phyloP scores from a whole-genome alignment of 2,888 invertebrate genomes.

The Drepana falcataria region DNA sequence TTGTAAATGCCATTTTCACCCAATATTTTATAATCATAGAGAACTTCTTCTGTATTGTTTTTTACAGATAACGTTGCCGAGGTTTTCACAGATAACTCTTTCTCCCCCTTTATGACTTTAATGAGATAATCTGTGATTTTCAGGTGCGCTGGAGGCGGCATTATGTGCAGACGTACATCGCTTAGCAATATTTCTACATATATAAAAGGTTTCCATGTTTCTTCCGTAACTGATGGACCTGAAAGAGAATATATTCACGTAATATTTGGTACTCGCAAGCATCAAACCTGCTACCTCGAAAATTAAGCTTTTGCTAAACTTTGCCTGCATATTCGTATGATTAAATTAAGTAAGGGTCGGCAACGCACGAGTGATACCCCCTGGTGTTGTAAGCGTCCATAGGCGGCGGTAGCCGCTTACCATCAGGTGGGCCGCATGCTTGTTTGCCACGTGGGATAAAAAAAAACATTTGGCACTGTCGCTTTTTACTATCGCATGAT shows the following conservation, averaged over 20 bases:
- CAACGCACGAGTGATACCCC: too few relatives aligned
- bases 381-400: too few relatives aligned
- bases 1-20: slow-evolving; percentile 51
- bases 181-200: slow-evolving; percentile 60
- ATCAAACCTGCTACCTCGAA: too few relatives aligned
- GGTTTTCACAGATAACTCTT: slow-evolving; percentile 17
- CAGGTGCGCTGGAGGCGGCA: slow-evolving; percentile 52
- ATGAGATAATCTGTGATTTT: slow-evolving; percentile 48
- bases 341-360: too few relatives aligned
- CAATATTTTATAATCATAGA: slow-evolving; percentile 48
- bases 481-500: too few relatives aligned
- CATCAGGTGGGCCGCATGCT: too few relatives aligned
- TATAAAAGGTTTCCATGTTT: slow-evolving; percentile 64
- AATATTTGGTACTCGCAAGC: too few relatives aligned
- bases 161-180: slow-evolving; percentile 53
- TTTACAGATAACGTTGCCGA: slow-evolving; percentile 23
- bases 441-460: too few relatives aligned
- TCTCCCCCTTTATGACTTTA: slow-evolving; percentile 41
- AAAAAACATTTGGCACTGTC: too few relatives aligned
- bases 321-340: too few relatives aligned
- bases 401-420: too few relatives aligned
- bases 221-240: slow-evolving; percentile 50
- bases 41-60: slow-evolving; percentile 48
- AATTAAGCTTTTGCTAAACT: too few relatives aligned
- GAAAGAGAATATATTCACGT: slow-evolving; percentile 10